These are phyloP conservation scores for Rhombomys opimus DNA, from an alignment of 2,113 vertebrate species.

Conservation along the genomic window DNA sequence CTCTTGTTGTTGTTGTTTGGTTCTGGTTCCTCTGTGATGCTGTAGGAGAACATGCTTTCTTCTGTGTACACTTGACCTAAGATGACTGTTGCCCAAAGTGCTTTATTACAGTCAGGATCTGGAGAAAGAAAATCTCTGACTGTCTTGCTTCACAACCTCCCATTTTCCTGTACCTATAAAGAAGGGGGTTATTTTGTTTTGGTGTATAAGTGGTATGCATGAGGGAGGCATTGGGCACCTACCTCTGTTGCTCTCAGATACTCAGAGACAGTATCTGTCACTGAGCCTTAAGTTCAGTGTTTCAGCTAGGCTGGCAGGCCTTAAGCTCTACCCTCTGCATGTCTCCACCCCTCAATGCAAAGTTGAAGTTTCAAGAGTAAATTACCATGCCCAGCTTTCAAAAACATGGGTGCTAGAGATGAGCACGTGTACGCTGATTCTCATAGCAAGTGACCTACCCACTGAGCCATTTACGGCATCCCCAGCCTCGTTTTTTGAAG, in stretches of 20 bases:
- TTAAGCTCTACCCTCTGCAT: neutral
- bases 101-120: conserved; percentile 29
- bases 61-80: conserved; percentile 18
- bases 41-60: neutral
- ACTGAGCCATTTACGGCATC: neutral
- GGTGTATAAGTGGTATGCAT: neutral
- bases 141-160: neutral
- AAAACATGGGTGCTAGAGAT: neutral
- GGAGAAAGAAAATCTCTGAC: neutral
- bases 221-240: neutral
- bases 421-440: neutral
- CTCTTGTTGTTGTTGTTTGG: neutral
- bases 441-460: neutral
- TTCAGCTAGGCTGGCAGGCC: neutral
- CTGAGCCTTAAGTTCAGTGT: neutral
- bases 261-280: neutral
- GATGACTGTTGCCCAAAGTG: neutral
- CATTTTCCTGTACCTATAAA: neutral
- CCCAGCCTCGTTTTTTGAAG: neutral
- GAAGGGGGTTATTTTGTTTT: neutral
- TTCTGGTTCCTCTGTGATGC: neutral
- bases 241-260: neutral
- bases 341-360: neutral
- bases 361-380: neutral
- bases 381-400: neutral